Base-by-base conservation (phyloP, 2,797 vertebrate species). In the Gobionotothen gibberifrons region DNA sequence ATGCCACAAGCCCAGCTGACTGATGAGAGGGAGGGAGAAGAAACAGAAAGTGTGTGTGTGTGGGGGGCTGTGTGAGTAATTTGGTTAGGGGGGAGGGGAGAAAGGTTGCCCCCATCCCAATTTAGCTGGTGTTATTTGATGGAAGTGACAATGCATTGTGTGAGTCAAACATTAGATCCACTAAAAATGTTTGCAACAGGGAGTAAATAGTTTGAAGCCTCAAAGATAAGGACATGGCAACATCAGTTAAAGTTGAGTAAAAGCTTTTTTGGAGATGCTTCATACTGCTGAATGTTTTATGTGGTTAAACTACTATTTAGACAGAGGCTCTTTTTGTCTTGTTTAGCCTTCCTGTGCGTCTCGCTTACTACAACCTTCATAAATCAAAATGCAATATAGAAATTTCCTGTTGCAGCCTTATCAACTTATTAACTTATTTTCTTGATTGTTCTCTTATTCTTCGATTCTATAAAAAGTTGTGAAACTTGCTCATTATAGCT, bases 11-110 rank as follows among this genome's bases (percentile, higher is more conserved):
- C 77, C 88, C 69, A 81, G 53, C 85, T 88, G 75, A 87, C 70
- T 79, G 89, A 93, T 91, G 90, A 87, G 86, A 73, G 82, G 63
- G 86, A 77, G 83, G 65, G 73, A 44, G 68, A 29, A 59, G 82
- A 17, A 54, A 54, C 59, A 70, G 81, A 82, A 39, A 48, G 81
- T 71, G 83, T 68, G 80, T 81, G 84, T 58, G 80, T 79, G 84
- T 58, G 78, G 60, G 49, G 69, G 77, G 69, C 6, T 21, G 61
- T 11, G 53, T 22, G 11, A 73, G 72, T 64, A 70, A 81, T 82
- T 75, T 39, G 51, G 69, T 39, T 9, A 56, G 81, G 77, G 32
- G 44, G 29, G 59, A 60, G 7, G 1, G 56, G 65, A 58, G 29
- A 51, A 36, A n/a, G 64, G 36, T 47, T 32, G 13, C 71, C 83